Base-by-base conservation (phyloP, 2,888 invertebrate genomes). In the Gymnoscelis rufifasciata region DNA sequence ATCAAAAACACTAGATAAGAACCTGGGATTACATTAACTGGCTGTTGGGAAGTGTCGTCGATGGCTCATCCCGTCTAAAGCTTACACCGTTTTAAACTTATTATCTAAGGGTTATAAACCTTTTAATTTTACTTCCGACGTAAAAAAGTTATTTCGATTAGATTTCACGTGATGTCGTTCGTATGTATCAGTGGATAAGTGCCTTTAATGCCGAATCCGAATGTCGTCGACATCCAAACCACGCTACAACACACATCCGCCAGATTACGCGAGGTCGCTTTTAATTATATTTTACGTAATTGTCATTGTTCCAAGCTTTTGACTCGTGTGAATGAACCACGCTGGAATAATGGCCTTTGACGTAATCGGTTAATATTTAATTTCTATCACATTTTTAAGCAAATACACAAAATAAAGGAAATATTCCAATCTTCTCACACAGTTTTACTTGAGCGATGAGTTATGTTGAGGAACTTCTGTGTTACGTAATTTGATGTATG, bases 251-350 rank as follows among this genome's bases (percentile, higher is more conserved):
- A 35, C 11, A 7, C 73, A 78, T 83, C 82, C 81, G 78, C 66
- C 60, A 59, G 62, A 54, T 73, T 66, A 64, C 70, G 68, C 68
- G 84, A 84, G 83, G 86, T 79, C 81, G 74, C 55, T 68, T 81
- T 70, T 79, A 78, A 82, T 81, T 80, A 74, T 77, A 69, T 72
- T 78, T 86, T 84, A 86, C 77, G 77, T 84, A 86, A 86, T 78
- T 69, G 59, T 57, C 71, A 76, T 81, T 77, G 75, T 83, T 82
- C 73, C 66, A 66, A 64, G 66, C 71, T 59, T 56, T 53, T 35
- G 60, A 63, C 66, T 64, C 74, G 74, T 84, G 86, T 74, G 82
- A 86, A 84, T 73, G 73, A 74, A 78, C 78, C 70, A 59, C 58
- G 53, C 56, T 60, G 54, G 64, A 62, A 60, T 62, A 61, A 59